A percentile compares a stretch with the other conserved stretches of the same genome.
These are phyloP conservation scores for human DNA, from an alignment of 2,113 vertebrate genomes.

Conservation along the genomic window DNA sequence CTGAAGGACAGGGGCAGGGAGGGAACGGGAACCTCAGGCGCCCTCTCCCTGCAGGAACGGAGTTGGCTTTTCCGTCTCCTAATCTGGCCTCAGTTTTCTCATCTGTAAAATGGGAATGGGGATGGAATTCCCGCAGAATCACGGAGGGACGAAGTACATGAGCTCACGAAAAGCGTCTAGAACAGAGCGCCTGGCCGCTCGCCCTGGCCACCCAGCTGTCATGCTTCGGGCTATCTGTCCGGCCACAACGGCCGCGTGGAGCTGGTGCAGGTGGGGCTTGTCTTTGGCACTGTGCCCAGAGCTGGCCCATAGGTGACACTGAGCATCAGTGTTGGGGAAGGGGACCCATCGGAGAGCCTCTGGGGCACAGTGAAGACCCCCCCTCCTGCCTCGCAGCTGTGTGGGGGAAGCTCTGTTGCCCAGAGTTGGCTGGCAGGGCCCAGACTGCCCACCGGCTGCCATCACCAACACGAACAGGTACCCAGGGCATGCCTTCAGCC, in stretches of 20 bases:
- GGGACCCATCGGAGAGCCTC: background rate
- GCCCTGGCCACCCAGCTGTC: background rate
- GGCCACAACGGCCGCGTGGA: background rate
- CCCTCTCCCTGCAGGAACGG: background rate
- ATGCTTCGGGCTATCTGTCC: background rate
- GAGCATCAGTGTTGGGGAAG: background rate
- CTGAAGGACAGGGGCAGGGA: background rate
- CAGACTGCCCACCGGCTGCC: too few relatives aligned
- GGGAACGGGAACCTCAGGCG: background rate
- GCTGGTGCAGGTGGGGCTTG: background rate
- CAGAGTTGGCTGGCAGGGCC: background rate
- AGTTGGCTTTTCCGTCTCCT: background rate
- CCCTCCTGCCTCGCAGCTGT: rapidly evolving
- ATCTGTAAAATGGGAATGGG: background rate
- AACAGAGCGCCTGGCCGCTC: background rate
- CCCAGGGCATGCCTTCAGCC: rapidly evolving
- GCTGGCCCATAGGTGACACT: background rate
- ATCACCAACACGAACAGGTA: background rate
- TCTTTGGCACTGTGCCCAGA: background rate
- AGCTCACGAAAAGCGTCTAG: background rate
- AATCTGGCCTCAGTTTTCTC: background rate
- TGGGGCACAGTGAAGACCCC: background rate
- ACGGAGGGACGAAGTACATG: rapidly evolving
- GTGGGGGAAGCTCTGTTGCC: rapidly evolving
- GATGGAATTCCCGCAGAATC: background rate